Conservation (phyloP, 2,888 invertebrate genomes). For the Volucella zonaria region DNA sequence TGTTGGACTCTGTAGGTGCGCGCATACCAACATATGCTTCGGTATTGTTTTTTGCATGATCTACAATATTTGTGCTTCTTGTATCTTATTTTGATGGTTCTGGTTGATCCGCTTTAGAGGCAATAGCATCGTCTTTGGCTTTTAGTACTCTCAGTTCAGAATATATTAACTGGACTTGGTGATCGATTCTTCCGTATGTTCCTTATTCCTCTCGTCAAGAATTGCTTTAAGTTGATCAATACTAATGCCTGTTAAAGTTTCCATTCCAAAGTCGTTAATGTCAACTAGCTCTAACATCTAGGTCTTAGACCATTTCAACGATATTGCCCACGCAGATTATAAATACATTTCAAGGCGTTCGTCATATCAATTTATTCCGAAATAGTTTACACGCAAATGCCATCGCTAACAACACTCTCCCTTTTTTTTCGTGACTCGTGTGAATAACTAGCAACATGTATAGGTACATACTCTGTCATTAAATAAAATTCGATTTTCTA, state of each 20-base stretch:
- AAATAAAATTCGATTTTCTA: constrained; percentile 3
- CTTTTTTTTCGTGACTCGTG: constrained; percentile 5
- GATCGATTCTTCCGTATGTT: too few relatives aligned
- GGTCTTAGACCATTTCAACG: neutral
- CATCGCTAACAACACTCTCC: constrained; percentile 3
- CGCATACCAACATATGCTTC: neutral
- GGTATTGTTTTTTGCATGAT: constrained; percentile 19
- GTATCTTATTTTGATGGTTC: constrained; percentile 13
- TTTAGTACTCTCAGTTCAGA: too few relatives aligned
- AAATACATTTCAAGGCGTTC: neutral
- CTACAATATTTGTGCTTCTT: neutral
- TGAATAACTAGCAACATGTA: constrained; percentile 5
- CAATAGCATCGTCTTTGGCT: neutral
- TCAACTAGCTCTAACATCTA: too few relatives aligned
- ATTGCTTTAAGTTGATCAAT: too few relatives aligned
- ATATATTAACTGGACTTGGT: too few relatives aligned
- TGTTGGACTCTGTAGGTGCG: neutral
- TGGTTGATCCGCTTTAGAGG: constrained; percentile 1
- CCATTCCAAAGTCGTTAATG: too few relatives aligned
- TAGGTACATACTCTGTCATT: neutral
- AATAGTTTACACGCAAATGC: constrained; percentile 4
- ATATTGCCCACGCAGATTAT: neutral
- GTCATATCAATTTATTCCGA: constrained; percentile 10
- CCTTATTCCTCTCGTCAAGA: too few relatives aligned
- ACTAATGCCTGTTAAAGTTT: too few relatives aligned